Base-by-base conservation (phyloP, 2,113 vertebrate genomes). In the Epinephelus cyanopodus region DNA sequence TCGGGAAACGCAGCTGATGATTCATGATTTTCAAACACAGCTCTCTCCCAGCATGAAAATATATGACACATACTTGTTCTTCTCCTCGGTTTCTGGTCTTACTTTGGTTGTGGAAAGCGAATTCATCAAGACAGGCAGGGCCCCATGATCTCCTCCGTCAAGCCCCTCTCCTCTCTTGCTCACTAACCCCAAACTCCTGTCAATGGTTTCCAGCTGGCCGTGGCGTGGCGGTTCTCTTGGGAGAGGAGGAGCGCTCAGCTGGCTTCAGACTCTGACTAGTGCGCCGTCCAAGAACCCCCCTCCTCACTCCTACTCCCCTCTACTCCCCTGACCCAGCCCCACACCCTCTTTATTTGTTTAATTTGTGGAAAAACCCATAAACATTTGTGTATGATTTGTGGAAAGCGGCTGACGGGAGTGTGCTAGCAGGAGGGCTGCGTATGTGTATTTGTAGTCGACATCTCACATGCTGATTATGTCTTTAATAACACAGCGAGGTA, bases 201-300 rank as follows among this genome's bases (percentile, higher is more conserved):
- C 92, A 92, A 94, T 94, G 90, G 83, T 74, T 93, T 93, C 92
- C 94, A 94, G 93, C 93, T 94, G 92, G 79, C 77, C 25, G 57
- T 66, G 87, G 78, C 58, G 63, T 62, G 82, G 87, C 71, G 7
- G 56, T 84, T 84, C 89, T 89, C 74, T 78, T 63, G 84, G 89
- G 89, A 86, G 87, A 86, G 83, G 87, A 87, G 90, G 88, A 84
- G 89, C 61, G 29, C 71, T 87, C 39, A 67, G 61, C 68, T 93
- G 89, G 89, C 90, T 85, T 84, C 79, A 53, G 83, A 53, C 83
- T 80, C 87, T 65, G 66, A 69, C 79, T 88, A 3, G 5, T 15
- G 75, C 75, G 27, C 62, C 50, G 27, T 88, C 85, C 85, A 82
- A 88, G 11, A 83, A 64, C 14, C 21, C 33, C 33, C 42, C 15